A percentile compares a stretch with the other conserved stretches of the same genome.
phyloP scores from a whole-genome alignment of 2,797 vertebrate species.

The Hafferia zeledoni region DNA sequence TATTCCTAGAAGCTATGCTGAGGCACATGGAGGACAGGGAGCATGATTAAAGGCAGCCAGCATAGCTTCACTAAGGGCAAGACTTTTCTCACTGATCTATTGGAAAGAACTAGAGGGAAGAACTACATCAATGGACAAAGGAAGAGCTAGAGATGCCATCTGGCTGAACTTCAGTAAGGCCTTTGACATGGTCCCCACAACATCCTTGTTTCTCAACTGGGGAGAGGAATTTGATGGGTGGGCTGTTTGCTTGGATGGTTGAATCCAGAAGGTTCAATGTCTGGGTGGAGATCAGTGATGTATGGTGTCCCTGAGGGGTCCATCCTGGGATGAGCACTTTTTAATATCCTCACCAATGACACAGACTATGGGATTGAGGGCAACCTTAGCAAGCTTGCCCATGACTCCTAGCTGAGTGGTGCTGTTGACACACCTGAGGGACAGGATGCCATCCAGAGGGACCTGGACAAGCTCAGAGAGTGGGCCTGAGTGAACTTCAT shows the following conservation, averaged over 20 bases:
- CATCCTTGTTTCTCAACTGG: neutral
- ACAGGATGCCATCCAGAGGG: neutral
- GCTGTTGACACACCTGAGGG: neutral
- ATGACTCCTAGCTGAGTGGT: neutral
- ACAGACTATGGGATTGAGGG: neutral
- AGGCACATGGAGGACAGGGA: neutral
- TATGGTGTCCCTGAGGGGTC: neutral
- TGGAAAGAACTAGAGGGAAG: neutral
- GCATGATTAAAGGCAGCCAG: neutral
- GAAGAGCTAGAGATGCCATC: neutral
- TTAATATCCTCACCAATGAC: neutral
- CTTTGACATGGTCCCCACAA: neutral
- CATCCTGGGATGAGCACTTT: neutral
- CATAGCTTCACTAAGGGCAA: neutral
- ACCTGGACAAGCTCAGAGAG: neutral
- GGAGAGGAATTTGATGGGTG: neutral
- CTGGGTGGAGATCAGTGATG: no score
- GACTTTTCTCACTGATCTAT: accelerated
- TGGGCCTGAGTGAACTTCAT: accelerated
- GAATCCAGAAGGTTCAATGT: neutral
- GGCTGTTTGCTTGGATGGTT: neutral
- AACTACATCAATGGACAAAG: neutral
- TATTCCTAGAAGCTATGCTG: neutral
- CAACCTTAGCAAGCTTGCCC: neutral
- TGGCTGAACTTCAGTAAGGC: neutral